Evolutionary conservation across 2,113 vertebrate genomes (phyloP).

Genomic region (Nibea albiflora): DNA sequence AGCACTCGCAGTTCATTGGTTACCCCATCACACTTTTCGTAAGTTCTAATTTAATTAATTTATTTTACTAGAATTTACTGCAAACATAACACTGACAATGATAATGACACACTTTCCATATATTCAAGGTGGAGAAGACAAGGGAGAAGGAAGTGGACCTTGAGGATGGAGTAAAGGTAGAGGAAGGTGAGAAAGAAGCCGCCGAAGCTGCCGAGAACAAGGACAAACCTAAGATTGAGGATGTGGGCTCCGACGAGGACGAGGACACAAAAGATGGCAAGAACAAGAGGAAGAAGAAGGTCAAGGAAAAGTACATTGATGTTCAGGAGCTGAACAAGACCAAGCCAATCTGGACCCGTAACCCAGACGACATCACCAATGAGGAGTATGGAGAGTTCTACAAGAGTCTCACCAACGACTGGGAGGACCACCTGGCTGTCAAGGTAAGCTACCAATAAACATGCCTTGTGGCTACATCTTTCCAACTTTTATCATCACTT

Average conservation of each 20-base stretch:
- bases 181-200: slow-evolving; percentile 78
- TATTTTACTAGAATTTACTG: too few relatives aligned
- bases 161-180: slow-evolving; percentile 85
- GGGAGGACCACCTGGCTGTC: slow-evolving; percentile 88
- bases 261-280: slow-evolving; percentile 81
- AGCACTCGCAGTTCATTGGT: slow-evolving; percentile 89
- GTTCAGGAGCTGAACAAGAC: slow-evolving; percentile 88
- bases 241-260: slow-evolving; percentile 86
- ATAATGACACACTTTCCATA: neutral
- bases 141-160: slow-evolving; percentile 90
- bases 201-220: slow-evolving; percentile 66
- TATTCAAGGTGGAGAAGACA: slow-evolving; percentile 91
- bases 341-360: slow-evolving; percentile 95
- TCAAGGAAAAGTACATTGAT: slow-evolving; percentile 89
- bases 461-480: neutral
- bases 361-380: slow-evolving; percentile 96
- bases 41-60: too few relatives aligned
- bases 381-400: slow-evolving; percentile 98
- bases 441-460: slow-evolving; percentile 74
- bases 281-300: slow-evolving; percentile 88
- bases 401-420: slow-evolving; percentile 93
- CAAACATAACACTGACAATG: neutral
- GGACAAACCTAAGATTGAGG: slow-evolving; percentile 87
- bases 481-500: neutral
- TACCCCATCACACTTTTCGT: slow-evolving; percentile 88